Evolutionary conservation across 2,113 vertebrate genomes (phyloP).

Genomic region (Nycticorax nycticorax): DNA sequence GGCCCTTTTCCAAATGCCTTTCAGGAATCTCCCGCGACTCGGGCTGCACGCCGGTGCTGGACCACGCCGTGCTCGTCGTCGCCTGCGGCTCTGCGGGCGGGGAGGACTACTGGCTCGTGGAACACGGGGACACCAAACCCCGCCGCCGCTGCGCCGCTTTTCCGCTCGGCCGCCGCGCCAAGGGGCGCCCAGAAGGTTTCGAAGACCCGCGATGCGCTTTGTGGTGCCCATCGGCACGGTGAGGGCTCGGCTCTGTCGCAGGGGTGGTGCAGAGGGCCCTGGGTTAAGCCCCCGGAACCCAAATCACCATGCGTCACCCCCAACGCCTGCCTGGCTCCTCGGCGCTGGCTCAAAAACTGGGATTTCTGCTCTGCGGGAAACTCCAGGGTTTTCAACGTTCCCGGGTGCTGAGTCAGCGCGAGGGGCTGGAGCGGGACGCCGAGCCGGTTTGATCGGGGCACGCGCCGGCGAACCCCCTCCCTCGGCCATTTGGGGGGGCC

Average conservation of each 20-base stretch:
- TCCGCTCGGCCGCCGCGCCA: neutral
- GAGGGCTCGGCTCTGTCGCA: neutral
- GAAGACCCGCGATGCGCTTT: too few species aligned
- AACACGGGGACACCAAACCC: conserved; percentile 77
- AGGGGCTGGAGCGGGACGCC: neutral
- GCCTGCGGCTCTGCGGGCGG: conserved; percentile 77
- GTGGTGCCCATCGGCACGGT: rapidly evolving
- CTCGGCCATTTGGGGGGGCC: rapidly evolving
- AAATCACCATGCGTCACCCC: rapidly evolving
- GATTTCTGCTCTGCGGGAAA: neutral
- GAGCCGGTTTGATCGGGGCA: neutral
- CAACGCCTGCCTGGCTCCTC: neutral
- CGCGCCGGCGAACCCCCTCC: rapidly evolving
- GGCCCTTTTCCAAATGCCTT: neutral
- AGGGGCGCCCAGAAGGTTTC: neutral
- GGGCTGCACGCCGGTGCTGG: too few species aligned
- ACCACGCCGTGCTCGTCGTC: conserved; percentile 72
- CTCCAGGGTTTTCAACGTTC: neutral
- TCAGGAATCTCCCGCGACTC: conserved; percentile 81
- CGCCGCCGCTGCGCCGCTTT: neutral
- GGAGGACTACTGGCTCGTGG: conserved; percentile 85
- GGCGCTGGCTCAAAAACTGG: neutral
- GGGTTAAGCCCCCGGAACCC: rapidly evolving
- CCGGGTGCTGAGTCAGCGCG: neutral
- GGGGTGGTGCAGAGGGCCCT: neutral